A percentile compares a stretch with the other conserved stretches of the same genome.
phyloP scores from a whole-genome alignment of 2,797 vertebrate species.

The Acipenser ruthenus region DNA sequence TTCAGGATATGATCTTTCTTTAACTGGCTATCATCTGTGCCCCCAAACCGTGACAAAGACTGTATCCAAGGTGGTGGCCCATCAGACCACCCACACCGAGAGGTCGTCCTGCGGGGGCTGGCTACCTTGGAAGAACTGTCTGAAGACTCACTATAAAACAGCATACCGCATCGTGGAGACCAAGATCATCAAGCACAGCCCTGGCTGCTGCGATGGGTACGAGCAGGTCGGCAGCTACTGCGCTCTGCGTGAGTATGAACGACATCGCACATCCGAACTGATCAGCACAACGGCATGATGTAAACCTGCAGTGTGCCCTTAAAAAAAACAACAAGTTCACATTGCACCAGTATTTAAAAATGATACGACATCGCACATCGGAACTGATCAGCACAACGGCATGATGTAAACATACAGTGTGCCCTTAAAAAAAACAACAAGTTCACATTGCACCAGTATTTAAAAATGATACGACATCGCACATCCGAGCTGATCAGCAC shows the following conservation, averaged over 20 bases:
- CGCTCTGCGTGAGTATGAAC: conserved; percentile 61
- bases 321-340: conserved; percentile 10
- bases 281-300: not conserved
- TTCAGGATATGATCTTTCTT: conserved; percentile 62
- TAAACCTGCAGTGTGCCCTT: not conserved
- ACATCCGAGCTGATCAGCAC: not conserved
- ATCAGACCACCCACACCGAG: conserved; percentile 46
- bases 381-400: no score
- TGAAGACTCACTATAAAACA: conserved; percentile 49
- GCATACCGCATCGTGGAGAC: conserved; percentile 40
- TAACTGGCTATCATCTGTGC: conserved; percentile 72
- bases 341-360: not conserved
- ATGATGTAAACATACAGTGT: no score
- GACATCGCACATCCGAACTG: no score
- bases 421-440: no score
- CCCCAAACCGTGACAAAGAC: conserved; percentile 43
- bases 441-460: no score
- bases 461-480: no score
- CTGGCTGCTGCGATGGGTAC: conserved; percentile 73
- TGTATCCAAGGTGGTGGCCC: conserved; percentile 49
- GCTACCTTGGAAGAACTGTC: conserved; percentile 68
- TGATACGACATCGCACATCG: no score
- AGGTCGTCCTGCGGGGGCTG: conserved; percentile 64
- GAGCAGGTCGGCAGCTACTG: conserved; percentile 78
- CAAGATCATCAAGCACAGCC: conserved; percentile 47